Conservation (phyloP, 2,888 invertebrate genomes). For the Marasmarcha lunaedactyla region DNA sequence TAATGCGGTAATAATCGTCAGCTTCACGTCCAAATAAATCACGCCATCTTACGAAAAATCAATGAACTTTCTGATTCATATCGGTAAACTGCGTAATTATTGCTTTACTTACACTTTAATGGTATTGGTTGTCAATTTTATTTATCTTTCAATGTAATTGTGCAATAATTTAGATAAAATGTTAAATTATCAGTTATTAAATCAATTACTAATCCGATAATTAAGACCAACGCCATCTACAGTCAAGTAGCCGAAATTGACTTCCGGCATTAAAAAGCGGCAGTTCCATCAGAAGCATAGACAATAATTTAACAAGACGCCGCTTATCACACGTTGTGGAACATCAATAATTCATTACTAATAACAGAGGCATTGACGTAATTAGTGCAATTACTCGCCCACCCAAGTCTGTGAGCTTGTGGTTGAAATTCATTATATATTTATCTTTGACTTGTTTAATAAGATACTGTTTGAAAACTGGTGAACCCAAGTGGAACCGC, state of each 20-base stretch:
- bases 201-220: no score
- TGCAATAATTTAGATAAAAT: no score
- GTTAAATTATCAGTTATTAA: no score
- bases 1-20: slow-evolving; percentile 47
- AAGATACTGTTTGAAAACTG: background rate
- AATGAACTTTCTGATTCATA: background rate
- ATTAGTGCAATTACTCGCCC: slow-evolving; percentile 63
- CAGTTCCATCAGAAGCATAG: background rate
- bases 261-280: background rate
- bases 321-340: slow-evolving; percentile 37
- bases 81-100: slow-evolving; percentile 2
- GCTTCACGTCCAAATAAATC: slow-evolving; percentile 51
- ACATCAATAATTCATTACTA: slow-evolving; percentile 63
- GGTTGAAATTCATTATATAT: slow-evolving; percentile 47
- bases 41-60: slow-evolving; percentile 42
- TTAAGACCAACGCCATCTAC: background rate
- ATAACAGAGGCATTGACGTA: slow-evolving; percentile 57
- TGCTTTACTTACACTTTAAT: no score
- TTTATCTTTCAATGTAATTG: no score
- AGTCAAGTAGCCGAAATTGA: background rate
- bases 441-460: slow-evolving; percentile 26
- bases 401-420: slow-evolving; percentile 44
- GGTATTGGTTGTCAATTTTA: no score
- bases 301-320: slow-evolving; percentile 2
- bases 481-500: background rate